Evolutionary conservation across 2,113 vertebrate species (phyloP), one percentile per base, ranked within the genome.

Genomic region (Aegotheles bennettii): DNA sequence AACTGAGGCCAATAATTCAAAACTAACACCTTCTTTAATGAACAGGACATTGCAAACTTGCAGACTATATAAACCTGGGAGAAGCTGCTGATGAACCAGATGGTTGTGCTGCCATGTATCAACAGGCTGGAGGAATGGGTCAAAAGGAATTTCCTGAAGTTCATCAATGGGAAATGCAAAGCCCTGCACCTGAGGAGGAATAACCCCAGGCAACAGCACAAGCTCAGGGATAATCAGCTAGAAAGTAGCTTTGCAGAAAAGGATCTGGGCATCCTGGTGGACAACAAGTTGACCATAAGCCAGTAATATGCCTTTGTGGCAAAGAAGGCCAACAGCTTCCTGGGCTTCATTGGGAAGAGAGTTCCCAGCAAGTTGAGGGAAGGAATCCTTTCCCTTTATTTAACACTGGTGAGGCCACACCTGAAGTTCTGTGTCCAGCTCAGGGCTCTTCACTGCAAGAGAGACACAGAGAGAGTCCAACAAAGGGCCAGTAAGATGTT

Each of bases 241-340:
- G 33, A 77, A 87, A 87, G 21, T 13, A 45, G 21, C 31, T 75
- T 64, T 28, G 5, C n/a, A 60, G 28, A 57, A 75, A 64, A 13
- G 21, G 6, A 70, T 8, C 29, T 47, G 15, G 5, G 6, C 1
- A 2, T 57, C 31, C 26, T 23, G 17, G 31, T 56, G 67, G 47
- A 40, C 38, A 69, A 19, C 10, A 53, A 64, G 42, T 23, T 65
- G 50, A 35, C 35, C 9, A 13, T 23, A 20, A 65, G 11, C 25
- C 20, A 50, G 11, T 31, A 42, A 48, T 1, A 2, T 35, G 42
- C 7, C 13, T 9, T 80, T 1, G 0, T 11, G 35, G 16, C 9
- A 64, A 64, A 61, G 38, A 1, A 0, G 5, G 4, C 15, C 26
- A n/a, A 29, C 23, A 54, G 24, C 12, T 5, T 47, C 18, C 15